Conservation (phyloP, 2,113 vertebrate genomes). For the Archilochus colubris region DNA sequence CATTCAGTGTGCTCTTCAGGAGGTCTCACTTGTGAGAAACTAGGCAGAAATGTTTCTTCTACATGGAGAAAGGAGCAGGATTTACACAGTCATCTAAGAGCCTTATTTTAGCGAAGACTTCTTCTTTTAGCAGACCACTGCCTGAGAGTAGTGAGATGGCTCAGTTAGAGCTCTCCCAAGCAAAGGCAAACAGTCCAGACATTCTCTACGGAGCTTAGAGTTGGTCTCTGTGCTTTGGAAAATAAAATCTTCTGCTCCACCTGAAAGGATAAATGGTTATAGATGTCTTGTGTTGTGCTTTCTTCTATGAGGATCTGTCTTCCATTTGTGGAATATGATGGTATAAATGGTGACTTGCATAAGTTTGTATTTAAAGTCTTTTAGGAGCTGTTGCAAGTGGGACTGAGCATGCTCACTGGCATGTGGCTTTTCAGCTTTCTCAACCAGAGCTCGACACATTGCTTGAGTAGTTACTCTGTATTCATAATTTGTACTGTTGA, state of each 20-base stretch:
- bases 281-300: neutral
- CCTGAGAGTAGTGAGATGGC: neutral
- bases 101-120: neutral
- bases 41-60: conserved; percentile 67
- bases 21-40: conserved; percentile 63
- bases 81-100: neutral
- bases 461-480: neutral
- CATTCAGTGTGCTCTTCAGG: conserved; percentile 59
- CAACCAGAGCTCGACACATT: neutral
- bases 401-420: neutral
- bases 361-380: neutral
- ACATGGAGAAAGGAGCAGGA: neutral
- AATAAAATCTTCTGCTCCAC: neutral
- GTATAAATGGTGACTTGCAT: neutral
- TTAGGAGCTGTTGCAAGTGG: neutral
- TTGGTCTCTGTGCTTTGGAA: neutral
- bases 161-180: neutral
- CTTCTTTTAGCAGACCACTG: neutral
- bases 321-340: neutral
- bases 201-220: neutral
- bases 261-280: neutral
- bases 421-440: neutral
- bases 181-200: neutral
- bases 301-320: neutral
- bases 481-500: neutral